Conservation (phyloP, 53 echinoderm and acorn worm species). For the Echinarachnius parma region DNA sequence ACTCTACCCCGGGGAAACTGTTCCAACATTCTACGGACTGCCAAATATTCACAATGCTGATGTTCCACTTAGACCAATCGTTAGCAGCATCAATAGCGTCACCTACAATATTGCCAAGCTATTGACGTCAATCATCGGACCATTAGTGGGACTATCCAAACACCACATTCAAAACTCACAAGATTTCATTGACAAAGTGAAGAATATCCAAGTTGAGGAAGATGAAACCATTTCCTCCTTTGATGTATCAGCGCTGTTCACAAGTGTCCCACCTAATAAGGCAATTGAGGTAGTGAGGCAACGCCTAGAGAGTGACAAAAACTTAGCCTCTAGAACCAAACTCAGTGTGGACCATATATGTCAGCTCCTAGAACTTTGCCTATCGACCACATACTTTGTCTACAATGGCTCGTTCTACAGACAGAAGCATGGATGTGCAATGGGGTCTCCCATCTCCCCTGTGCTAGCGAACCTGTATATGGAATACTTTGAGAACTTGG, state of each 20-base stretch:
- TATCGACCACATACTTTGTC: constrained; percentile 13
- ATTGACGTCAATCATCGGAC: constrained; percentile 41
- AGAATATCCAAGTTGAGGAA: constrained; percentile 20
- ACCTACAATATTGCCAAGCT: constrained; percentile 57
- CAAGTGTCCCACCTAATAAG: constrained; percentile 32
- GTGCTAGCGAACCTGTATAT: constrained; percentile 17
- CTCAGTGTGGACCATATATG: constrained; percentile 1
- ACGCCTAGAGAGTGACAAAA: not conserved
- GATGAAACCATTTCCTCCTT: constrained; percentile 34
- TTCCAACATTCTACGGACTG: constrained; percentile 15
- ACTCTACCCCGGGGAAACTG: constrained; percentile 2
- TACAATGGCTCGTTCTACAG: constrained; percentile 11
- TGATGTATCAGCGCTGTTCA: constrained; percentile 52
- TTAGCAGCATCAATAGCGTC: constrained; percentile 41
- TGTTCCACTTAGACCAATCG: constrained; percentile 45
- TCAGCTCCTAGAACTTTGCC: constrained; percentile 13
- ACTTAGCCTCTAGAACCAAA: not conserved
- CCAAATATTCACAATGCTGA: constrained; percentile 48
- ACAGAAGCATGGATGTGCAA: constrained; percentile 25
- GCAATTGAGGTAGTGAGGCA: constrained; percentile 23
- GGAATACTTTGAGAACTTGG: constrained; percentile 19
- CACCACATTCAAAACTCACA: constrained; percentile 38
- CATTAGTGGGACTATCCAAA: constrained; percentile 39
- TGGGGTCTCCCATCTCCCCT: constrained; percentile 19
- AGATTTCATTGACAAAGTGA: constrained; percentile 37